Conservation (phyloP, 2,113 vertebrate species). For the Corvus hawaiiensis region DNA sequence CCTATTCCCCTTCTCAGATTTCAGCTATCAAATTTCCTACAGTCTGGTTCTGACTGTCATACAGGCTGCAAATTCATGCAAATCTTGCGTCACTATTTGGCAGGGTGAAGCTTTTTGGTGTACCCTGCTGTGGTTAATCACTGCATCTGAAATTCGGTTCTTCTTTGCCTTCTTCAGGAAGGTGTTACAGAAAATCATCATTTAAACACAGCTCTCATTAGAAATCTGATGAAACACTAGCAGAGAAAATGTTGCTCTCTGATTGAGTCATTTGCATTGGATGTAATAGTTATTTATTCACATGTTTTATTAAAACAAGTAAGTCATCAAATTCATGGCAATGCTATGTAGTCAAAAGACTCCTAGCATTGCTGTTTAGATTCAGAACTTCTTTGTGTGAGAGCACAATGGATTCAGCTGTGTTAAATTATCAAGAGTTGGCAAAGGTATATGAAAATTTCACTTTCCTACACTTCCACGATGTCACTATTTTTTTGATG, state of each 20-base stretch:
- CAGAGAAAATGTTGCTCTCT: neutral
- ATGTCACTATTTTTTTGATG: neutral
- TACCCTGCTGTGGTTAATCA: neutral
- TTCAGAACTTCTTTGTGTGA: neutral
- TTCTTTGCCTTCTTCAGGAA: neutral
- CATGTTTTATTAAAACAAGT: neutral
- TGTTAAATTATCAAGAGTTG: neutral
- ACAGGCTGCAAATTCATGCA: neutral
- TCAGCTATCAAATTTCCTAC: neutral
- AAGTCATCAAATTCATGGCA: neutral
- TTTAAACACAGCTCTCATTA: neutral
- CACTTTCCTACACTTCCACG: neutral
- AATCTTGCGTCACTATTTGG: constrained; percentile 5
- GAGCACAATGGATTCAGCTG: neutral
- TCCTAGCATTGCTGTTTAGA: neutral
- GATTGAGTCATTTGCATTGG: constrained; percentile 8
- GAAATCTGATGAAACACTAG: neutral
- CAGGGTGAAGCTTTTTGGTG: neutral
- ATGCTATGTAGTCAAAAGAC: neutral
- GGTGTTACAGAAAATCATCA: neutral
- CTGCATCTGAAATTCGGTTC: neutral
- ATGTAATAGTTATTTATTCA: neutral
- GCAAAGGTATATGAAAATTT: neutral
- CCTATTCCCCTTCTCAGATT: neutral
- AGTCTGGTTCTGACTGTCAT: neutral